These are phyloP conservation scores for Strix uralensis DNA, from an alignment of 2,113 vertebrate genomes.

Conservation along the genomic window DNA sequence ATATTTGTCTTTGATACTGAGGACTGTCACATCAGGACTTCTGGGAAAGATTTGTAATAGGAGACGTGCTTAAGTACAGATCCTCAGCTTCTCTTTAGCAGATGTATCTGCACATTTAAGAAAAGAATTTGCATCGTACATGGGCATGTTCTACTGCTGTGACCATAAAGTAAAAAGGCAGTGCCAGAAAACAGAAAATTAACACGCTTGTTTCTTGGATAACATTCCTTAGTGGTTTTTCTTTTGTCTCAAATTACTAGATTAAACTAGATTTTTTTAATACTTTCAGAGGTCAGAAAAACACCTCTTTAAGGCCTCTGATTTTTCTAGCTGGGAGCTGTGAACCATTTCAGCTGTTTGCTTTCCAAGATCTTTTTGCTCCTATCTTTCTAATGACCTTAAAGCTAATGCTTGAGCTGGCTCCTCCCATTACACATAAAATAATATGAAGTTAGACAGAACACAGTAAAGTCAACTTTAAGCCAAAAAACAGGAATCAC, in stretches of 20 bases:
- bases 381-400: background rate
- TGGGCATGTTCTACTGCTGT: background rate
- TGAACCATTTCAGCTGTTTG: background rate
- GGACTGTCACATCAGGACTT: background rate
- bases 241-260: background rate
- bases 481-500: background rate
- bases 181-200: background rate
- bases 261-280: background rate
- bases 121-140: background rate
- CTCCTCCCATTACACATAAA: background rate
- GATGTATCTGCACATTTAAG: background rate
- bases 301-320: background rate
- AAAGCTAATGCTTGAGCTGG: background rate
- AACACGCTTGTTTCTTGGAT: background rate
- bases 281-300: background rate
- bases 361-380: background rate
- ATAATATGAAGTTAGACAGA: background rate
- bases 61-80: background rate
- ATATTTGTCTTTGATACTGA: background rate
- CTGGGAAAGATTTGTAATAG: background rate
- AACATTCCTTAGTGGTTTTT: background rate
- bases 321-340: background rate
- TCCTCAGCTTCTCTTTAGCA: background rate
- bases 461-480: background rate
- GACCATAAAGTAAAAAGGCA: background rate